Percentiles rank a stretch among this genome's conserved stretches.
Evolutionary conservation across 1,140 invertebrate genomes (phyloP).

Genomic region (Linepithema humile): DNA sequence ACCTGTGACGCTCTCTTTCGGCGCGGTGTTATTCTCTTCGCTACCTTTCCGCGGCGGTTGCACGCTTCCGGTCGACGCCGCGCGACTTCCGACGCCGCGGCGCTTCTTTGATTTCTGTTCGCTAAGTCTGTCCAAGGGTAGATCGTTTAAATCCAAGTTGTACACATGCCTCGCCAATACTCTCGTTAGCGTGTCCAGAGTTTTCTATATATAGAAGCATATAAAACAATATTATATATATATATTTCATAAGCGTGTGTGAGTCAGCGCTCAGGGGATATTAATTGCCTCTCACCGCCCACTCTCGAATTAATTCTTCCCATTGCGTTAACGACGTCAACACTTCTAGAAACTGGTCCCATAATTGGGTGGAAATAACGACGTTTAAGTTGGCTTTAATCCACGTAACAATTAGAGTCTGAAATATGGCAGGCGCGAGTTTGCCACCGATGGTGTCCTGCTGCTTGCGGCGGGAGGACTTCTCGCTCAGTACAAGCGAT

Average conservation of each 20-base stretch:
- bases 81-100: slow-evolving; percentile 82
- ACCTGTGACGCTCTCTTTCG: slow-evolving; percentile 79
- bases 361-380: slow-evolving; percentile 93
- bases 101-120: slow-evolving; percentile 93
- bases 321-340: slow-evolving; percentile 95
- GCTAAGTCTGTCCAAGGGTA: slow-evolving; percentile 93
- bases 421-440: slow-evolving; percentile 95
- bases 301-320: slow-evolving; percentile 98
- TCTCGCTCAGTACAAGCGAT: slow-evolving; percentile 93
- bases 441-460: slow-evolving; percentile 92
- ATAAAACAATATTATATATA: slow-evolving; percentile 17
- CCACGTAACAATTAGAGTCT: slow-evolving; percentile 99
- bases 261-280: neutral
- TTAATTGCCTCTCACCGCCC: slow-evolving; percentile 90
- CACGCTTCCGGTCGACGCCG: slow-evolving; percentile 82
- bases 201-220: slow-evolving; percentile 89
- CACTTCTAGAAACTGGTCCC: slow-evolving; percentile 97
- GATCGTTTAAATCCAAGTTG: slow-evolving; percentile 94
- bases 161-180: slow-evolving; percentile 97
- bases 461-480: slow-evolving; percentile 89
- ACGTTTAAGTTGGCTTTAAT: slow-evolving; percentile 99
- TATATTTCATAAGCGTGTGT: neutral
- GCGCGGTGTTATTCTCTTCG: slow-evolving; percentile 75
- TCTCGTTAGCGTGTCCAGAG: slow-evolving; percentile 96
- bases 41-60: slow-evolving; percentile 79